A percentile compares a stretch with the other conserved stretches of the same genome.
These are phyloP conservation scores for Xanthorhoe spadicearia DNA, from an alignment of 2,888 invertebrate genomes.

Conservation along the genomic window DNA sequence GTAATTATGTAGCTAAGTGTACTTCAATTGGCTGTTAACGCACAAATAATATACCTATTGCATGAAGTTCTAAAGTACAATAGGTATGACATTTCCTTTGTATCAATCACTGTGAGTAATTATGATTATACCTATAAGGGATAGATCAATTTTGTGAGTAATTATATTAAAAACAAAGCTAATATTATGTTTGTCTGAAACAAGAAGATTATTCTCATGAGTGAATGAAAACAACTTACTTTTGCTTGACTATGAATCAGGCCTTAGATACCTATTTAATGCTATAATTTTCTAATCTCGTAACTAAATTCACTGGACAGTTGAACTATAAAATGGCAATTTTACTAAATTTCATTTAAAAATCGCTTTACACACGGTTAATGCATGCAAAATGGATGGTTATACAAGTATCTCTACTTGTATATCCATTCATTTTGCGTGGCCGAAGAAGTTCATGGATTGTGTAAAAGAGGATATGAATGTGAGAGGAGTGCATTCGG, in stretches of 20 bases:
- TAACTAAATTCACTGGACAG: too few species aligned
- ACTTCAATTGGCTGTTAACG: slow-evolving; percentile 31
- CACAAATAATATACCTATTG: slow-evolving; percentile 21
- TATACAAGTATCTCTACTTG: too few species aligned
- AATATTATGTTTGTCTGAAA: slow-evolving; percentile 8
- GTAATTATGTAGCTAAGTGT: slow-evolving; percentile 14
- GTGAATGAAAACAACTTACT: not conserved
- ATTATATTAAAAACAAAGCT: slow-evolving; percentile 1
- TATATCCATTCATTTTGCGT: too few species aligned
- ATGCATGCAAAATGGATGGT: too few species aligned
- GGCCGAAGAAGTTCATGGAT: too few species aligned
- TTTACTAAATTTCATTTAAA: too few species aligned
- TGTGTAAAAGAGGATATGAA: too few species aligned
- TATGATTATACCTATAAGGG: slow-evolving; percentile 1
- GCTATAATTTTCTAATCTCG: too few species aligned
- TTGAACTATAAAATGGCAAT: too few species aligned
- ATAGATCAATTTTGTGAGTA: not conserved
- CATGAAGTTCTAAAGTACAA: slow-evolving; percentile 30
- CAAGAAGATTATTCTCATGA: not conserved
- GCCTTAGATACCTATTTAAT: not conserved
- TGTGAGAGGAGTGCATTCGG: too few species aligned
- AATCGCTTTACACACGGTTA: too few species aligned
- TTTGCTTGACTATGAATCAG: not conserved
- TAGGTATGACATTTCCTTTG: slow-evolving; percentile 32
- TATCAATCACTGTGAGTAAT: slow-evolving; percentile 24